A percentile compares a stretch with the other conserved stretches of the same genome.
phyloP scores from a whole-genome alignment of 2,797 vertebrate species.

The Pangasius djambal region DNA sequence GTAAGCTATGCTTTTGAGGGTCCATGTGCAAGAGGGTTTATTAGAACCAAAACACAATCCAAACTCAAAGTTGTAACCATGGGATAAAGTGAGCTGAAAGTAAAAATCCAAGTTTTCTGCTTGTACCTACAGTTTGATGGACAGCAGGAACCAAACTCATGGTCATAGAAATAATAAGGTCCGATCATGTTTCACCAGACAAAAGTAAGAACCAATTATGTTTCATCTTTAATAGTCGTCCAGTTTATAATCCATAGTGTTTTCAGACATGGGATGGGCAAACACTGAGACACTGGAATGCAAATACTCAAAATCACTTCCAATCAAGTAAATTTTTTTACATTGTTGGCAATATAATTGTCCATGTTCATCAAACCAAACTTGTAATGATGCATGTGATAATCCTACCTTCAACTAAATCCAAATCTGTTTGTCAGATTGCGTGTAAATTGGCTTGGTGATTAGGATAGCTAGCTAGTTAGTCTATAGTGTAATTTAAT shows the following conservation, averaged over 20 bases:
- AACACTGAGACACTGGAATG: neutral
- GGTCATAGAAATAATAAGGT: neutral
- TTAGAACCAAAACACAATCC: neutral
- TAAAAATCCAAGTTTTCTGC: neutral
- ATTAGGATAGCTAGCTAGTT: neutral
- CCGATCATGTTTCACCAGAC: neutral
- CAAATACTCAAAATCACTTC: neutral
- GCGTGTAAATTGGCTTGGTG: neutral
- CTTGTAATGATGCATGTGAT: neutral
- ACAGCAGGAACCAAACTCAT: neutral
- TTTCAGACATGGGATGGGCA: neutral
- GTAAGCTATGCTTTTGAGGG: neutral
- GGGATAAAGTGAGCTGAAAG: neutral
- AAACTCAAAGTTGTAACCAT: neutral
- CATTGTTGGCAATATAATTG: neutral
- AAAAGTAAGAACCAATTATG: neutral
- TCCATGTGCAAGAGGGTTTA: neutral
- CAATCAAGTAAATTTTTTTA: neutral
- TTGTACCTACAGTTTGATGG: neutral
- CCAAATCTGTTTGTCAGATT: neutral
- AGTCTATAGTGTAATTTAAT: neutral
- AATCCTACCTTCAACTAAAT: neutral
- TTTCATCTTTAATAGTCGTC: neutral
- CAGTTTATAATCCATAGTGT: neutral
- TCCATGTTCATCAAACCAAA: neutral